Percentiles rank a stretch among this genome's conserved stretches.
phyloP scores from a whole-genome alignment of 2,113 vertebrate species.

The Paraplagusia blochii region DNA sequence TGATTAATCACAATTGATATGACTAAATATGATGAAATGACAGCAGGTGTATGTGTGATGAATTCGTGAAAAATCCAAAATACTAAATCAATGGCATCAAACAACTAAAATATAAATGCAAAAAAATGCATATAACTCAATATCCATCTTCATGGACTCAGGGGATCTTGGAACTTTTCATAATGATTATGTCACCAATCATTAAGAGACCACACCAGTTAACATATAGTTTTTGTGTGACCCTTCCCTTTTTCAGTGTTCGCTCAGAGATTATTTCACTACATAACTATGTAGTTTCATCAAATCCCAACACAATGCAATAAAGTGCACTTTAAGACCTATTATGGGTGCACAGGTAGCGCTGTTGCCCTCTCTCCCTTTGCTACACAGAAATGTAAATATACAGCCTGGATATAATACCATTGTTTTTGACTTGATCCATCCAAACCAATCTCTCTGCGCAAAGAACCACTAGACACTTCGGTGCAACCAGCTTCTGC shows the following conservation, averaged over 20 bases:
- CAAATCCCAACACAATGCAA: constrained; percentile 61
- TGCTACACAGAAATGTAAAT: constrained; percentile 22
- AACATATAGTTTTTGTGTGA: constrained; percentile 39
- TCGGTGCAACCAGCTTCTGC: constrained; percentile 12
- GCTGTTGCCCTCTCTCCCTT: constrained; percentile 15
- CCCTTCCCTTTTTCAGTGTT: constrained; percentile 28
- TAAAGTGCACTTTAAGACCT: constrained; percentile 67
- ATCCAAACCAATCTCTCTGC: constrained; percentile 25
- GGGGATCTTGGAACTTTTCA: too few species aligned
- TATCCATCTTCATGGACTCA: too few species aligned
- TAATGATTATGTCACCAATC: constrained; percentile 16
- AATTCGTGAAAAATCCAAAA: too few species aligned
- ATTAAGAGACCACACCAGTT: constrained; percentile 15
- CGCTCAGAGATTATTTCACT: constrained; percentile 61
- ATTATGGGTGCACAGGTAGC: constrained; percentile 69
- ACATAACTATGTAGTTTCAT: constrained; percentile 73
- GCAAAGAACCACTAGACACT: constrained; percentile 45
- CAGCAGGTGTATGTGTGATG: too few species aligned
- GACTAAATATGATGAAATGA: too few species aligned
- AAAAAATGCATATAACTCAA: too few species aligned
- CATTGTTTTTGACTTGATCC: constrained; percentile 23
- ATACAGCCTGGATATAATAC: constrained; percentile 11
- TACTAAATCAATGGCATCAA: too few species aligned
- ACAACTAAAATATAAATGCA: too few species aligned
- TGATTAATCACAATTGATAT: too few species aligned